Evolutionary conservation across 2,113 vertebrate genomes (phyloP).

Genomic region (Psephotus haematonotus): DNA sequence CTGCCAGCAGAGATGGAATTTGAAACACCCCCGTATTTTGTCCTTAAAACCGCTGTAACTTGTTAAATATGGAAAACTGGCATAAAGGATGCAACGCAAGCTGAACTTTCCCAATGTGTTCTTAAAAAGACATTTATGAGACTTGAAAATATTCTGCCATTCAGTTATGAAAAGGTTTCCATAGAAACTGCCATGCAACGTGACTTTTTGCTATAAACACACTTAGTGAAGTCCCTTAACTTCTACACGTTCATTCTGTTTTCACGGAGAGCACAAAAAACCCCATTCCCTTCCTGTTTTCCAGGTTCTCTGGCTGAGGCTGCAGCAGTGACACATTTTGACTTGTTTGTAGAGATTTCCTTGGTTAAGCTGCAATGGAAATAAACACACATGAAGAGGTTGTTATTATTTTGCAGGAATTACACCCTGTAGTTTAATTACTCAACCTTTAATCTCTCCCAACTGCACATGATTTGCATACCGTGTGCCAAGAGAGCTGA

Average conservation of each 20-base stretch:
- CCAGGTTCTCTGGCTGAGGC: background rate
- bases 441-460: background rate
- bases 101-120: background rate
- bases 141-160: background rate
- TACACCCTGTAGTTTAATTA: background rate
- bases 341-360: background rate
- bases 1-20: background rate
- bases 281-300: background rate
- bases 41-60: background rate
- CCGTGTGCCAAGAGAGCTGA: background rate
- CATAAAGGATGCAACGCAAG: background rate
- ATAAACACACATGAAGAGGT: background rate
- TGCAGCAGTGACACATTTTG: background rate
- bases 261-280: background rate
- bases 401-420: background rate
- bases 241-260: background rate
- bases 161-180: constrained; percentile 26
- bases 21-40: background rate
- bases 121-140: background rate
- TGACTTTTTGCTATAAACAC: background rate
- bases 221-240: background rate
- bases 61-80: constrained; percentile 2
- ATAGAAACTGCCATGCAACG: constrained; percentile 16
- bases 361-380: background rate
- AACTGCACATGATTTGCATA: background rate